phyloP scores from a whole-genome alignment of 2,888 invertebrate genomes.

The Tachystola acroxantha region DNA sequence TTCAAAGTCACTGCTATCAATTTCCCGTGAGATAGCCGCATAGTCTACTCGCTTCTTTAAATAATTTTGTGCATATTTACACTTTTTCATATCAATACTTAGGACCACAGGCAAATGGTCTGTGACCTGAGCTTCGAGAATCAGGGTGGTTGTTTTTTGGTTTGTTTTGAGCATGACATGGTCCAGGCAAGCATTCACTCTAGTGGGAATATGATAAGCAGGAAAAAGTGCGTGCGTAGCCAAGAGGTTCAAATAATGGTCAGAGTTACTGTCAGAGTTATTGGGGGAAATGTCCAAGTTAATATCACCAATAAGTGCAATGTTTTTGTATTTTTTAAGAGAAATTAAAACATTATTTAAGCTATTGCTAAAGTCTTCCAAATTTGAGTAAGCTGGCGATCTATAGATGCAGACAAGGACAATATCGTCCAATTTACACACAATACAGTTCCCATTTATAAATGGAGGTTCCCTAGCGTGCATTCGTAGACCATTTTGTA shows the following conservation, averaged over 20 bases:
- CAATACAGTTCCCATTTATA: conserved; percentile 5
- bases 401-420: conserved; percentile 1
- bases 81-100: not conserved
- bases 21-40: not conserved
- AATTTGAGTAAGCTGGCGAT: conserved; percentile 4
- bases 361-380: not conserved
- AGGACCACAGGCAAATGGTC: not conserved
- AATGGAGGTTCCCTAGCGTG: conserved; percentile 8
- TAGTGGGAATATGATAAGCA: not conserved
- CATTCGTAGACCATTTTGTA: not conserved
- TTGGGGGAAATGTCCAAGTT: not conserved
- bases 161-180: not conserved
- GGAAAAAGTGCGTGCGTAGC: not conserved
- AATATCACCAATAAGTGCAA: not conserved
- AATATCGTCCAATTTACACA: not conserved
- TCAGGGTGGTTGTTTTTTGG: not conserved
- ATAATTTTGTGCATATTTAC: not conserved
- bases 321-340: not conserved
- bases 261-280: not conserved
- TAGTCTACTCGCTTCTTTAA: not conserved
- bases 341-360: not conserved
- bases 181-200: not conserved
- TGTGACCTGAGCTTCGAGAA: not conserved
- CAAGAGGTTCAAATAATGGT: not conserved
- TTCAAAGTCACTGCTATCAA: not conserved